Conservation (phyloP, 2,888 invertebrate species). For the Hermaeophaga mercurialis region DNA sequence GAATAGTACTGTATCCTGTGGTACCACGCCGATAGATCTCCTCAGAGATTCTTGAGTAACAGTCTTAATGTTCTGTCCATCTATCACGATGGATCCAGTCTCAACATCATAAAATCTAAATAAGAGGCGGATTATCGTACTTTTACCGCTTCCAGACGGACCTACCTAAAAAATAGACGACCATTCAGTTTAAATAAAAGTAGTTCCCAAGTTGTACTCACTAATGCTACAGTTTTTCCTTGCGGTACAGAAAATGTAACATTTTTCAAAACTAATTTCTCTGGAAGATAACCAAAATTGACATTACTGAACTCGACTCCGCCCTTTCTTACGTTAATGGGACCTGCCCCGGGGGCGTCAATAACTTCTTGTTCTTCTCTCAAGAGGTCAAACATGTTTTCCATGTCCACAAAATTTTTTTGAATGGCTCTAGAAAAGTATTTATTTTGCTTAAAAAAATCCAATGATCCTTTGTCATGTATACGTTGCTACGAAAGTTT, state of each 20-base stretch:
- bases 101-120: constrained; percentile 97
- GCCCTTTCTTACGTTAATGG: constrained; percentile 71
- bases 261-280: constrained; percentile 75
- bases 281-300: constrained; percentile 84
- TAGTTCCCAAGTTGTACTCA: constrained; percentile 7
- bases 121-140: constrained; percentile 91
- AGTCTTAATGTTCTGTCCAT: constrained; percentile 86
- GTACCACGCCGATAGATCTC: constrained; percentile 89
- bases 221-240: constrained; percentile 73
- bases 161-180: constrained; percentile 68
- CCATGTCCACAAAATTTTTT: constrained; percentile 98
- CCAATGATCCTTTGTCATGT: too few species aligned
- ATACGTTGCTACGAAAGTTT: too few species aligned
- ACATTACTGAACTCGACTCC: constrained; percentile 89
- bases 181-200: neutral
- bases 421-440: constrained; percentile 81
- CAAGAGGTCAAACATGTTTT: constrained; percentile 97
- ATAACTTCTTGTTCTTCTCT: constrained; percentile 85
- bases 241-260: constrained; percentile 79
- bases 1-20: constrained; percentile 95
- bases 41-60: constrained; percentile 86
- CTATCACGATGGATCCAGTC: constrained; percentile 83
- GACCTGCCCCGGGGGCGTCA: constrained; percentile 80
- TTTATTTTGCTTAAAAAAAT: neutral
- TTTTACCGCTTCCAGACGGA: constrained; percentile 92